Conservation (phyloP, 2,888 invertebrate genomes). For the Chrysolina americana region DNA sequence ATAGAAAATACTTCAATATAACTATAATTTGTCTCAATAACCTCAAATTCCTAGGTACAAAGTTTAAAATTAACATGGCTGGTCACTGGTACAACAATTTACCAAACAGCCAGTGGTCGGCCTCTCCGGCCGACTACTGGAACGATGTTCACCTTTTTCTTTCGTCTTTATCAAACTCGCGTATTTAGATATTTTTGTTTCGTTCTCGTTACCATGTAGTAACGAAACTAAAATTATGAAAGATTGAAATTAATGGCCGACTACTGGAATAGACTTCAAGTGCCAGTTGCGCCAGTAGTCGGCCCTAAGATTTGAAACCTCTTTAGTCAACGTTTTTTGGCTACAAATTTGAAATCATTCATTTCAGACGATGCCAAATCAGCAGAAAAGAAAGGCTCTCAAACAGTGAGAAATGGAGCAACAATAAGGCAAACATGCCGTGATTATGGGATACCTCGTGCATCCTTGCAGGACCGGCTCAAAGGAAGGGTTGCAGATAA, state of each 20-base stretch:
- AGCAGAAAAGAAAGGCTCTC: constrained; percentile 31
- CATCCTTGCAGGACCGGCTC: constrained; percentile 43
- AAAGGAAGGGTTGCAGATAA: constrained; percentile 37
- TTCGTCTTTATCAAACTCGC: constrained; percentile 33
- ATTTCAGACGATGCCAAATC: constrained; percentile 33
- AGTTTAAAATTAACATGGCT: not conserved
- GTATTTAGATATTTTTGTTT: constrained; percentile 32
- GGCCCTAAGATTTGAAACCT: not conserved
- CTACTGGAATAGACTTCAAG: constrained; percentile 36
- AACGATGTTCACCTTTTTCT: constrained; percentile 28
- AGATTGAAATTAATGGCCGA: constrained; percentile 34
- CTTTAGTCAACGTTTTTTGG: constrained; percentile 19
- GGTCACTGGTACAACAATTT: constrained; percentile 29
- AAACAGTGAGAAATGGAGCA: constrained; percentile 38
- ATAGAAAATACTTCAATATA: too few relatives aligned
- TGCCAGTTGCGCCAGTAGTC: constrained; percentile 23
- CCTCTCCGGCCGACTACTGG: constrained; percentile 37
- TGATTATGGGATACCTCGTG: constrained; percentile 35
- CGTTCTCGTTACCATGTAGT: constrained; percentile 31
- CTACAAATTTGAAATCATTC: constrained; percentile 25
- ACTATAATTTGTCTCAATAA: too few relatives aligned
- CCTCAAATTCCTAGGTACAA: not conserved
- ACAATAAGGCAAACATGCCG: constrained; percentile 38
- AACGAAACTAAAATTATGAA: constrained; percentile 30
- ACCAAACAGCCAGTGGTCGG: constrained; percentile 25